phyloP scores from a whole-genome alignment of 2,888 invertebrate genomes.

The Hypomecis atomaria region DNA sequence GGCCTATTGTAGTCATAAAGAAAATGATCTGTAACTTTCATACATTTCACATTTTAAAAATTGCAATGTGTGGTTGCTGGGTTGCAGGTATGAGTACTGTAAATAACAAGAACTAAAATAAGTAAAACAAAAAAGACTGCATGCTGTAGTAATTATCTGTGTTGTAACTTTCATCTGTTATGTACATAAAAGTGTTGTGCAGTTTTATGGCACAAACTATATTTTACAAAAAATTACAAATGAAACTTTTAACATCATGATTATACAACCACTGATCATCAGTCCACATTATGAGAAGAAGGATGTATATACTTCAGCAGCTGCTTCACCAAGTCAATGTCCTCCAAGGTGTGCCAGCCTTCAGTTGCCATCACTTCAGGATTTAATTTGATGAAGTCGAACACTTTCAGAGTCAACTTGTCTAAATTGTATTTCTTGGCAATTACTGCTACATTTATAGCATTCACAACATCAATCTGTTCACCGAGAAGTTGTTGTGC shows the following conservation, averaged over 20 bases:
- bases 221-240: not conserved
- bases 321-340: conserved; percentile 67
- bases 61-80: too few species aligned
- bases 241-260: not conserved
- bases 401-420: conserved; percentile 56
- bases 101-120: too few species aligned
- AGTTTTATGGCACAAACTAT: conserved; percentile 4
- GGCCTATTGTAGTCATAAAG: too few species aligned
- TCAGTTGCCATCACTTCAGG: conserved; percentile 62
- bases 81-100: too few species aligned
- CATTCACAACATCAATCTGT: conserved; percentile 65
- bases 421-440: conserved; percentile 65
- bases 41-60: too few species aligned
- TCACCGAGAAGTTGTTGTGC: conserved; percentile 56
- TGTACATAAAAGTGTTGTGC: not conserved
- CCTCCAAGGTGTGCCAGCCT: conserved; percentile 65
- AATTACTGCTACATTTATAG: conserved; percentile 63
- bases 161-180: too few species aligned
- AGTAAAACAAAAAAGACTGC: too few species aligned
- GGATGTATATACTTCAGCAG: conserved; percentile 51
- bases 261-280: conserved; percentile 15
- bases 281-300: conserved; percentile 15
- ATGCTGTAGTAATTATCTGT: too few species aligned
- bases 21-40: too few species aligned
- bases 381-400: conserved; percentile 63